Percentiles rank a stretch among this genome's conserved stretches.
Evolutionary conservation across 2,797 vertebrate genomes (phyloP).

Genomic region (Discoglossus pictus): DNA sequence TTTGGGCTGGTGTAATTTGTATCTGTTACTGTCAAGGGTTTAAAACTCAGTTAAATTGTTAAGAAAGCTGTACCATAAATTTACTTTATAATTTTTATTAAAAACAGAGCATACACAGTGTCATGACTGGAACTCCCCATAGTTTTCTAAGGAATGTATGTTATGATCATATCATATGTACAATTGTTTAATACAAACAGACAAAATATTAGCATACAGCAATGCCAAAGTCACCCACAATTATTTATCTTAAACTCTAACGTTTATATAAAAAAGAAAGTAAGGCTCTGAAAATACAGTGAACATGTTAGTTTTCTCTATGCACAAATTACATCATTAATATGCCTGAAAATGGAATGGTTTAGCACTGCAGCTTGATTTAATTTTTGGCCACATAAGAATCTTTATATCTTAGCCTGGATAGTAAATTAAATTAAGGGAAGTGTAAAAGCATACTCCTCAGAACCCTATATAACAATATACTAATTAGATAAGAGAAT

Average conservation of each 20-base stretch:
- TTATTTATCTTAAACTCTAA: slow-evolving; percentile 71
- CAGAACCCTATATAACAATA: too few species aligned
- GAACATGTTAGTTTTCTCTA: slow-evolving; percentile 24
- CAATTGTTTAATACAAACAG: slow-evolving; percentile 63
- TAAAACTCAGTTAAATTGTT: slow-evolving; percentile 79
- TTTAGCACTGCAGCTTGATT: slow-evolving; percentile 70
- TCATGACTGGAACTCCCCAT: slow-evolving; percentile 60
- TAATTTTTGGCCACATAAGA: slow-evolving; percentile 78
- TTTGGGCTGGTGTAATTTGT: slow-evolving; percentile 83
- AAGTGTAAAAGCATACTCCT: not conserved
- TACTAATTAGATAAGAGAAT: too few species aligned
- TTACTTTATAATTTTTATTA: slow-evolving; percentile 65
- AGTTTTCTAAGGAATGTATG: slow-evolving; percentile 57
- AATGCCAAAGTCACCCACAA: slow-evolving; percentile 63
- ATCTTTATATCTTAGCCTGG: slow-evolving; percentile 59
- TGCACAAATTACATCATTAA: slow-evolving; percentile 80
- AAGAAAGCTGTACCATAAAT: slow-evolving; percentile 65
- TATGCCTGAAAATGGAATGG: slow-evolving; percentile 76
- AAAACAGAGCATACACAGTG: slow-evolving; percentile 55
- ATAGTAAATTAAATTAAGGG: slow-evolving; percentile 50
- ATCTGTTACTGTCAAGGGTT: slow-evolving; percentile 85
- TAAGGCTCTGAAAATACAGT: slow-evolving; percentile 63
- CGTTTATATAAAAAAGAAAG: slow-evolving; percentile 73
- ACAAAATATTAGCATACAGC: slow-evolving; percentile 66
- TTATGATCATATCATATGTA: slow-evolving; percentile 56